phyloP scores from a whole-genome alignment of 2,113 vertebrate species.

The Lamprologus tigripictilis region DNA sequence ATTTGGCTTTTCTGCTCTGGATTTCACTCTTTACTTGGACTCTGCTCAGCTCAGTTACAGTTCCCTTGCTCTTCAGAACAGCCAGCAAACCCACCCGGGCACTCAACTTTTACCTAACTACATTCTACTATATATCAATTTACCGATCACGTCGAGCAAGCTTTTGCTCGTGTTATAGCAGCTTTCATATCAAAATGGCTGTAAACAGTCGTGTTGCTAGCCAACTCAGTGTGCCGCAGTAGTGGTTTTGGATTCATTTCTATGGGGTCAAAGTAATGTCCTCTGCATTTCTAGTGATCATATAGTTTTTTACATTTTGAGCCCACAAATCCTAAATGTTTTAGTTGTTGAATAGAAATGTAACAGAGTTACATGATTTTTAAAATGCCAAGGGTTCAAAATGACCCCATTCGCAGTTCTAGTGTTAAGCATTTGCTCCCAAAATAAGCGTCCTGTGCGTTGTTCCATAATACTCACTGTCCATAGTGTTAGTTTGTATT shows the following conservation, averaged over 20 bases:
- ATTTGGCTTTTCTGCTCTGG: not conserved
- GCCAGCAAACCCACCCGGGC: not conserved
- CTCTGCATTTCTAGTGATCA: not conserved
- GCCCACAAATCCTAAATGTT: not conserved
- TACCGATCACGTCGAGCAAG: rapidly evolving
- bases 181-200: not conserved
- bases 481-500: not conserved
- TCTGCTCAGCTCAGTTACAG: not conserved
- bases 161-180: not conserved
- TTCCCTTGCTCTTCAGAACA: not conserved
- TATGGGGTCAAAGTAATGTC: not conserved
- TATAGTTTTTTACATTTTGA: not conserved
- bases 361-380: not conserved
- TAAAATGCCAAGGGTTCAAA: not conserved
- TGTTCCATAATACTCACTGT: not conserved
- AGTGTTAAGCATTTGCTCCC: not conserved
- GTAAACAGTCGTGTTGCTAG: not conserved
- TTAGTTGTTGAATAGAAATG: not conserved
- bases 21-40: not conserved
- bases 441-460: not conserved
- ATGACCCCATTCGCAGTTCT: not conserved
- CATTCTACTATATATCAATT: not conserved
- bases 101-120: not conserved
- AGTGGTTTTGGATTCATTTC: not conserved
- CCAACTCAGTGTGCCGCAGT: not conserved